Conservation (phyloP, 2,888 invertebrate genomes). For the Cephus sareptanus region DNA sequence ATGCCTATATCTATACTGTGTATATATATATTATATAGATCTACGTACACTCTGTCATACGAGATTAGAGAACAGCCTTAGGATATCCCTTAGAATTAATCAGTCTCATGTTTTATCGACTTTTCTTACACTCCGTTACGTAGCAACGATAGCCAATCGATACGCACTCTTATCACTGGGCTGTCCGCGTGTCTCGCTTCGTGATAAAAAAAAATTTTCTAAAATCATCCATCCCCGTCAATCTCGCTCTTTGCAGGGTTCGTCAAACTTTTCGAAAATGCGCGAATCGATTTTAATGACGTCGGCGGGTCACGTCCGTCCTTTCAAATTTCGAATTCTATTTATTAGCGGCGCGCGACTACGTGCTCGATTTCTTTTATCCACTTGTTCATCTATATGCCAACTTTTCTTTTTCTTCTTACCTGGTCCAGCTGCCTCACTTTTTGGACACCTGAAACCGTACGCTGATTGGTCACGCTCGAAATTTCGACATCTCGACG, state of each 20-base stretch:
- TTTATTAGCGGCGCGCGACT: background rate
- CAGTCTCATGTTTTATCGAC: background rate
- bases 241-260: too few relatives aligned
- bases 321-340: background rate
- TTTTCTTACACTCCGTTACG: background rate
- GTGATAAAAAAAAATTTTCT: too few relatives aligned
- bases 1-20: background rate
- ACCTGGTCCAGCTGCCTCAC: background rate
- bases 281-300: too few relatives aligned
- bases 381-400: background rate
- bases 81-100: background rate
- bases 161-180: too few relatives aligned
- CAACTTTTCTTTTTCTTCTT: background rate
- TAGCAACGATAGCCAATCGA: too few relatives aligned
- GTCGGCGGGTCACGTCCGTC: background rate
- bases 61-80: background rate
- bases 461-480: conserved; percentile 6
- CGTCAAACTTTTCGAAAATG: too few relatives aligned
- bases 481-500: conserved; percentile 16
- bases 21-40: background rate
- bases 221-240: background rate
- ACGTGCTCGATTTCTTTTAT: background rate
- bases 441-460: background rate
- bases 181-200: too few relatives aligned
- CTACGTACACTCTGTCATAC: too few relatives aligned